phyloP scores from a whole-genome alignment of 2,113 vertebrate species.

The Tenebrosternarchus preto region DNA sequence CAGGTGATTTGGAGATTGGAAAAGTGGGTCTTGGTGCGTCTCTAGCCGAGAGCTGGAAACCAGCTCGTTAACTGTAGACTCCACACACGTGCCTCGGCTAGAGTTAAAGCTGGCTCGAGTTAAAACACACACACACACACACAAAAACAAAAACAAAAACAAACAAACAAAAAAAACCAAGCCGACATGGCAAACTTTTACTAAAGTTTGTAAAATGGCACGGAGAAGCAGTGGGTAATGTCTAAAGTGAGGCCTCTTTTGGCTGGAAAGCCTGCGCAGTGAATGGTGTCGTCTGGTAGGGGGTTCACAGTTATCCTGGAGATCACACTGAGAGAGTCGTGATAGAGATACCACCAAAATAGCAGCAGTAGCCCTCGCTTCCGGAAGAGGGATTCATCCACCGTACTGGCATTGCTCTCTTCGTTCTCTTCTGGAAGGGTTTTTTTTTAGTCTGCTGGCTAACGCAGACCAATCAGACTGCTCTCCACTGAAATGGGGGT shows the following conservation, averaged over 20 bases:
- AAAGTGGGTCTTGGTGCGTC: no score
- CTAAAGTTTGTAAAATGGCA: background rate
- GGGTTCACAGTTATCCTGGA: background rate
- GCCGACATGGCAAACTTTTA: background rate
- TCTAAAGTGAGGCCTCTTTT: background rate
- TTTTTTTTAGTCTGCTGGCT: background rate
- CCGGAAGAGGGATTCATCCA: background rate
- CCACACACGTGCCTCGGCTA: no score
- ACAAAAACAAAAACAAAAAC: background rate
- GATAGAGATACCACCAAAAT: background rate
- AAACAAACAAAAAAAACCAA: background rate
- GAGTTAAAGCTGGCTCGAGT: no score
- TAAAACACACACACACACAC: no score
- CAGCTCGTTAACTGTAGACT: no score
- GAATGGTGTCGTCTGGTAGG: no score
- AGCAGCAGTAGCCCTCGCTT: background rate
- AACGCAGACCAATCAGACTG: background rate
- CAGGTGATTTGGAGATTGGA: no score
- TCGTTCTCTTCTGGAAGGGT: background rate
- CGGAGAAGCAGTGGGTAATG: slow-evolving; percentile 1
- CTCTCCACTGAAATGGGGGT: background rate
- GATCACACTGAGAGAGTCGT: background rate
- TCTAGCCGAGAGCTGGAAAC: no score
- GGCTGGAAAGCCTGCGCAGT: no score
- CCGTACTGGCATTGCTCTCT: background rate